Percentiles rank a stretch among this genome's conserved stretches.
Conservation (phyloP, 1,140 invertebrate genomes). For the Capitella teleta region DNA sequence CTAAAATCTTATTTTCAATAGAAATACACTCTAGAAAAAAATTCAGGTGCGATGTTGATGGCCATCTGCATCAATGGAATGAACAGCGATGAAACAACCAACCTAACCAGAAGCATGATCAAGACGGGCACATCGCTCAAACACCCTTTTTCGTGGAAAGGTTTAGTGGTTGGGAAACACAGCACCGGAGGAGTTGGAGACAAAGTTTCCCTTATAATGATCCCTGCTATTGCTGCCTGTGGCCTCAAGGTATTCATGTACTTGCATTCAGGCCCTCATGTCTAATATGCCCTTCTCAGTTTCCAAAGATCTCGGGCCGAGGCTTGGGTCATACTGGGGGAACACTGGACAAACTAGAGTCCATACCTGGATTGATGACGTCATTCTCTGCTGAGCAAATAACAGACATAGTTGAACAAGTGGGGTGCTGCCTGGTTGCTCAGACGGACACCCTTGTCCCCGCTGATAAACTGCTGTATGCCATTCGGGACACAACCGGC, state of each 20-base stretch:
- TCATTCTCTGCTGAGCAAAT: slow-evolving; percentile 44
- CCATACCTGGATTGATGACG: slow-evolving; percentile 53
- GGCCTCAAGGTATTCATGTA: slow-evolving; percentile 47
- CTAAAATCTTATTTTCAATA: too few relatives aligned
- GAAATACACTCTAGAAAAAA: too few relatives aligned
- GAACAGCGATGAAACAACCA: slow-evolving; percentile 39
- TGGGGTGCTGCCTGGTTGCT: slow-evolving; percentile 52
- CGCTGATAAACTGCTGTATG: slow-evolving; percentile 50
- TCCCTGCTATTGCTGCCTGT: slow-evolving; percentile 50
- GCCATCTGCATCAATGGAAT: slow-evolving; percentile 43
- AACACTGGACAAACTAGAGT: slow-evolving; percentile 56
- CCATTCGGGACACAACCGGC: slow-evolving; percentile 47
- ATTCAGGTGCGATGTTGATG: too few relatives aligned
- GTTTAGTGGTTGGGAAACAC: slow-evolving; percentile 51
- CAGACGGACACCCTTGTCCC: slow-evolving; percentile 48
- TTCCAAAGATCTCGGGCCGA: slow-evolving; percentile 54
- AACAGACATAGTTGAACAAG: slow-evolving; percentile 31
- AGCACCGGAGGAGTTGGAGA: slow-evolving; percentile 59
- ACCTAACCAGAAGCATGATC: slow-evolving; percentile 46
- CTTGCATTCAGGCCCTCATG: too few relatives aligned
- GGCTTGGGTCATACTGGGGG: slow-evolving; percentile 53
- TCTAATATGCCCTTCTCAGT: too few relatives aligned
- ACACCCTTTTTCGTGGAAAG: slow-evolving; percentile 44
- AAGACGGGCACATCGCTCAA: slow-evolving; percentile 43
- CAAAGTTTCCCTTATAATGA: slow-evolving; percentile 50